Percentiles rank a stretch among this genome's conserved stretches.
Conservation (phyloP, 2,113 vertebrate genomes). For the Perca flavescens region DNA sequence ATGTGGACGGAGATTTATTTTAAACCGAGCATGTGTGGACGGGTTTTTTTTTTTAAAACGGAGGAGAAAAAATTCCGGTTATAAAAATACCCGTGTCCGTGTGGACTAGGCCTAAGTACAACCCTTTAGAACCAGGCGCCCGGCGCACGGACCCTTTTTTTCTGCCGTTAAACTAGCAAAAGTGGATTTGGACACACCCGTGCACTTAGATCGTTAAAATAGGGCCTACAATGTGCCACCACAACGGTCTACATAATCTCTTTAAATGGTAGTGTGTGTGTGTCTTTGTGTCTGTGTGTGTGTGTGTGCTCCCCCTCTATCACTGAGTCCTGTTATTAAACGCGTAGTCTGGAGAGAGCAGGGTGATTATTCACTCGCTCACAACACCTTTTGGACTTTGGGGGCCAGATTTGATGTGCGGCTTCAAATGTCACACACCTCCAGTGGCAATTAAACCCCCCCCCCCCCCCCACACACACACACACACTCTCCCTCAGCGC, state of each 20-base stretch:
- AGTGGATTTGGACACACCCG: too few species aligned
- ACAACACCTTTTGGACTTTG: slow-evolving; percentile 84
- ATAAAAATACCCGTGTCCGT: too few species aligned
- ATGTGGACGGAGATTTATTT: too few species aligned
- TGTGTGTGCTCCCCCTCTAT: slow-evolving; percentile 41
- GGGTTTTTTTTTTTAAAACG: too few species aligned
- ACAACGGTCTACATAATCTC: not conserved
- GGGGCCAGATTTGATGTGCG: slow-evolving; percentile 78
- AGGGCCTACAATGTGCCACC: not conserved
- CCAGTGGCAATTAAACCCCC: slow-evolving; percentile 76
- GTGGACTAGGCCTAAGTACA: too few species aligned
- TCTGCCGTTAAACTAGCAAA: too few species aligned
- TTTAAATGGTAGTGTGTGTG: not conserved
- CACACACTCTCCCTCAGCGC: slow-evolving; percentile 58
- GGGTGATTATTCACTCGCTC: slow-evolving; percentile 81
- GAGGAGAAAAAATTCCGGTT: too few species aligned
- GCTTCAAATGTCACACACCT: slow-evolving; percentile 83
- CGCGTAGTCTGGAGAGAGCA: slow-evolving; percentile 73
- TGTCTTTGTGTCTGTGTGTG: not conserved
- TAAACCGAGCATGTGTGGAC: too few species aligned
- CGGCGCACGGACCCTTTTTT: too few species aligned
- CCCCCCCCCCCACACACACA: not conserved
- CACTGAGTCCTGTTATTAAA: slow-evolving; percentile 77
- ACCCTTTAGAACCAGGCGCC: too few species aligned
- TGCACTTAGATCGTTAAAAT: too few species aligned